Evolutionary conservation across 2,797 vertebrate species (phyloP).

Genomic region (Ambastaia sidthimunki): DNA sequence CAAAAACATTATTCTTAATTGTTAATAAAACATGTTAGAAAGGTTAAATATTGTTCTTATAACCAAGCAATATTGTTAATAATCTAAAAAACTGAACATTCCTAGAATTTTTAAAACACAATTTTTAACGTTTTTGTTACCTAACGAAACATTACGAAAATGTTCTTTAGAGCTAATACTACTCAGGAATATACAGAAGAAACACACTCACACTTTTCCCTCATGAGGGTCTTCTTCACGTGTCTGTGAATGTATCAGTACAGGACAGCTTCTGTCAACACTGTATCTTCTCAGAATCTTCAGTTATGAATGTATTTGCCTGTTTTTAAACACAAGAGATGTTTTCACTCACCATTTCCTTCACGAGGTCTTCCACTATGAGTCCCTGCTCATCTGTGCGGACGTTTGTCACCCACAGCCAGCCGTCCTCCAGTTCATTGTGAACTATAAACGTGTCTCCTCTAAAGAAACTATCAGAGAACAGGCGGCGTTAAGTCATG

Average conservation of each 20-base stretch:
- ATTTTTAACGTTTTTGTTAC: too few relatives aligned
- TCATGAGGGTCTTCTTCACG: constrained; percentile 99
- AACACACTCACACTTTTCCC: constrained; percentile 94
- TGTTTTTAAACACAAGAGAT: too few relatives aligned
- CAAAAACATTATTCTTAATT: too few relatives aligned
- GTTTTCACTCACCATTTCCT: constrained; percentile 90
- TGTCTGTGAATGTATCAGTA: constrained; percentile 76
- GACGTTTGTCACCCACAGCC: constrained; percentile 99
- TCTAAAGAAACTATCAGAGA: constrained; percentile 88
- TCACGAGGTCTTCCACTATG: constrained; percentile 96
- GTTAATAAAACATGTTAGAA: too few relatives aligned
- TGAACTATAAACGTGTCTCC: constrained; percentile 99
- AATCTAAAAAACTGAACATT: too few relatives aligned
- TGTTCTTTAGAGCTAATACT: not conserved
- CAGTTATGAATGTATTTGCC: too few relatives aligned
- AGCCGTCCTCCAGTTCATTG: constrained; percentile 98
- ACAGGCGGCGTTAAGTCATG: too few relatives aligned
- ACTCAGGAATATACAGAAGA: not conserved
- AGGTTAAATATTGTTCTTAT: too few relatives aligned
- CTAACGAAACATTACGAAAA: too few relatives aligned
- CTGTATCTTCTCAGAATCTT: not conserved
- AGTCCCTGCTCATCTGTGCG: constrained; percentile 98
- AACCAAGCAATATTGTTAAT: too few relatives aligned
- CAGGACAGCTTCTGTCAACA: constrained; percentile 11
- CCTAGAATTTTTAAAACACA: too few relatives aligned